Evolutionary conservation across 2,113 vertebrate species (phyloP), one percentile per base, ranked within the genome.

Genomic region (Pterocles burchelli): DNA sequence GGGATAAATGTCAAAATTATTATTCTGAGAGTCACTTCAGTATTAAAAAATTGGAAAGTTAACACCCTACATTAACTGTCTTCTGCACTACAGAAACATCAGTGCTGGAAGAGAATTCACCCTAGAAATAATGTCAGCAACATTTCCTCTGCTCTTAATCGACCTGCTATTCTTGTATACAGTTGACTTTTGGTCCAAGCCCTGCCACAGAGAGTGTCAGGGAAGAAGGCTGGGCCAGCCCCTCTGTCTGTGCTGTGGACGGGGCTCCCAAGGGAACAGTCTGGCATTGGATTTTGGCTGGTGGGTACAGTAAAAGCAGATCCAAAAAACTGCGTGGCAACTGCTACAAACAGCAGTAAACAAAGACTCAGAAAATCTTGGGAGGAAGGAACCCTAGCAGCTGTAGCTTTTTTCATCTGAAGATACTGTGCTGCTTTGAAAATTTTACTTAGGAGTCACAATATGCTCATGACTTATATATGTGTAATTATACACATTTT

Each of bases 311-410:
- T 72, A 63, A 61, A 89, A 90, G n/a, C 70, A 68, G 70, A 34
- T 68, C 80, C n/a, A 91, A 92, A 78, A 88, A 85, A 14, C 68
- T 86, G 65, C 57, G 5, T 78, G 80, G 83, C 68, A 94, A 71
- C 95, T 76, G 66, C 79, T 61, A 46, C 71, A 84, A 95, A 89
- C 66, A 97, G 29, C 65, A 86, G 73, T 72, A 91, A 96, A 96
- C 79, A 95, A 74, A 88, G 57, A 17, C 70, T 78, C 2, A 1
- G 21, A 77, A 85, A 68, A 38, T 65, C 62, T 57, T 34, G 48
- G 41, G 62, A 89, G 24, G 41, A 41, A 70, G 38, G 20, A 86
- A 22, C 9, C 3, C 18, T 74, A 46, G 63, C 63, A 82, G 36
- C 67, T 73, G 31, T 65, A 79, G 15, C 21, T 24, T 57, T 65